Conservation (phyloP, 1,140 invertebrate genomes). For the Microvelia longipes region DNA sequence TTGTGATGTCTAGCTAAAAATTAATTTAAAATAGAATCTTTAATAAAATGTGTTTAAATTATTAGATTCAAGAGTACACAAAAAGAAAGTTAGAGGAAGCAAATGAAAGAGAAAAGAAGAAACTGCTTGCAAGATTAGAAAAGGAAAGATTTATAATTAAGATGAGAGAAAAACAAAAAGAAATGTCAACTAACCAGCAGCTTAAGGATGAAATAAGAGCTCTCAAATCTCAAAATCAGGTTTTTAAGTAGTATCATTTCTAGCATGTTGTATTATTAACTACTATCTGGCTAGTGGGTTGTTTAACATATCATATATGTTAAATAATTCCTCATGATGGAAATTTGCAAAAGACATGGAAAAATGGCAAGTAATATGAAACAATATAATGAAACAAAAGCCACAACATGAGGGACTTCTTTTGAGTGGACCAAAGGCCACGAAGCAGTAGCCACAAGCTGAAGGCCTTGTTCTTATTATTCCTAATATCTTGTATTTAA, state of each 20-base stretch:
- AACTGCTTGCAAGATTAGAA: constrained; percentile 31
- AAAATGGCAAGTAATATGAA: too few species aligned
- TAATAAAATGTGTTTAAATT: constrained; percentile 13
- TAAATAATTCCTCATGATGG: too few species aligned
- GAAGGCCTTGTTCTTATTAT: too few species aligned
- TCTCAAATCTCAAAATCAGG: constrained; percentile 36
- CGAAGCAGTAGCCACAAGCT: too few species aligned
- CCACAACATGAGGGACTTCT: too few species aligned
- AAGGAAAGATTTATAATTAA: constrained; percentile 35
- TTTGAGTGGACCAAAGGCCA: too few species aligned
- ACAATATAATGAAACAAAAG: too few species aligned
- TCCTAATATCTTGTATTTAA: too few species aligned
- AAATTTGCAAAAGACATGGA: too few species aligned
- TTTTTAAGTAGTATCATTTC: constrained; percentile 22
- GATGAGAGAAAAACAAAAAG: constrained; percentile 32
- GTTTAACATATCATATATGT: too few species aligned
- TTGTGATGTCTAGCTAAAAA: too few species aligned
- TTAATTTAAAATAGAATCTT: constrained; percentile 5
- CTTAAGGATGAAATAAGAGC: constrained; percentile 38
- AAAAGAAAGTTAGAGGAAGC: constrained; percentile 40
- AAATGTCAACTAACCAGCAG: constrained; percentile 28
- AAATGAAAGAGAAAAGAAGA: constrained; percentile 35
- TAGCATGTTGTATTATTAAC: constrained; percentile 5
- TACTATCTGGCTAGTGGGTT: too few species aligned
- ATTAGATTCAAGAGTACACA: constrained; percentile 41